Base-by-base conservation (phyloP, 2,797 vertebrate species). In the Lepilemur septentrionalis region DNA sequence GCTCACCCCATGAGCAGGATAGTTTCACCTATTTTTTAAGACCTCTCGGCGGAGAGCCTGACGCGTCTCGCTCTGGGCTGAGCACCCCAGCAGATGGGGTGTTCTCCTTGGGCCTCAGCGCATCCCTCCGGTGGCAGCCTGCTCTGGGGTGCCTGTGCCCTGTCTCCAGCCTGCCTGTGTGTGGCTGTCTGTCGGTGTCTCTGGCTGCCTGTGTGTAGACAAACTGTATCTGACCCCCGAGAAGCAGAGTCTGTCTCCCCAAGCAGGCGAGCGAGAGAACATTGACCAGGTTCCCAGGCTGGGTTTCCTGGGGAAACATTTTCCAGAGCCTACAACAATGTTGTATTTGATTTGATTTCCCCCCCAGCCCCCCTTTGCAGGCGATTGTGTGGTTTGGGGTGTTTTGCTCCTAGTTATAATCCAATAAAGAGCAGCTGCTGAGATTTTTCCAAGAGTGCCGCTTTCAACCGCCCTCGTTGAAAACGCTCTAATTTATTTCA, bases 361-460 rank as follows among this genome's bases (percentile, higher is more conserved):
- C 82, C 93, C 73, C 15, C 70, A 13, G 10, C 75, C 50, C 79
- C 89, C 87, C 93, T 96, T 96, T 88, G 96, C 97, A 93, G 96
- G 96, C 97, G 85, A 97, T 97, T 97, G 97, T 97, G 97, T 97
- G 96, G 94, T 97, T 96, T 97, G 95, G 95, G 96, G 97, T 98
- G 97, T 98, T 97, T 98, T 97, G 96, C 97, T 97, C 95, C 97
- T 95, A 97, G 96, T 98, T 97, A 97, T 98, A 98, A 97, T 95
- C 95, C 97, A 97, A 97, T 97, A 97, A 98, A 97, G 97, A 97
- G 94, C 97, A 97, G 95, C 96, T 98, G 98, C 97, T 97, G 98
- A 96, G 96, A 98, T 94, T 97, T 97, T 97, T 97, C 96, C 96
- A 97, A 96, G 95, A 97, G 96, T 85, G 91, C 95, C 52, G 96